Base-by-base conservation (phyloP, 2,888 invertebrate genomes). In the Erynnis tages region DNA sequence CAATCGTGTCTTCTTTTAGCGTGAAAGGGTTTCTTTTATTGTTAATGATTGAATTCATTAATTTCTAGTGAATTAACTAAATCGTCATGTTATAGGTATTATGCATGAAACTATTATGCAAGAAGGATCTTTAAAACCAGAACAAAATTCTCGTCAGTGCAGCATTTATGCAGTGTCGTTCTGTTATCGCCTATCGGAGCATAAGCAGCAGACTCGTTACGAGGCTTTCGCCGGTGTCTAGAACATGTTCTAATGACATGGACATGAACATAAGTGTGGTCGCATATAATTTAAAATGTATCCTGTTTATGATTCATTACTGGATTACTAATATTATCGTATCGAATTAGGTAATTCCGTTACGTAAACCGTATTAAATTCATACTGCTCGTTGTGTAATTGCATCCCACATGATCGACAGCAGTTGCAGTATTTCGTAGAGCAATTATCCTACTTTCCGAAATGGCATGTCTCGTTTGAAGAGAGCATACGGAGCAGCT, bases 401-500 rank as follows among this genome's bases (percentile, higher is more conserved):
- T 27, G 19, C 13, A 35, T 35, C 14, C 19, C 27, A 19, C 34
- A 23, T 50, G 43, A 50, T 29, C 21, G 43, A 43, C 37, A 35
- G 50, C 35, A 35, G 35, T 29, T 29, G 43, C 19, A 29, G 35
- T 41, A 43, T 50, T 50, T 50, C 29, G 34, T 29, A 37, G 35
- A 50, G 34, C 35, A 21, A 43, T 50, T 50, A 43, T 50, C 43
- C 43, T 29, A 50, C 50, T 43, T 43, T 50, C 35, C 7, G 35
- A 13, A 30, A 48, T 29, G 27, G 50, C 37, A 41, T 23, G 45
- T 30, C 25, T 45, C 34, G 35, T 44, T 53, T 50, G 54, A 49
- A 54, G 19, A 54, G 35, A 53, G 48, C 83, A 77, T 82, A 71
- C 79, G 86, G 79, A 71, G 65, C 67, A 64, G 60, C 74, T 84